phyloP scores from a whole-genome alignment of 2,797 vertebrate species.

The Pangasius krempfi region DNA sequence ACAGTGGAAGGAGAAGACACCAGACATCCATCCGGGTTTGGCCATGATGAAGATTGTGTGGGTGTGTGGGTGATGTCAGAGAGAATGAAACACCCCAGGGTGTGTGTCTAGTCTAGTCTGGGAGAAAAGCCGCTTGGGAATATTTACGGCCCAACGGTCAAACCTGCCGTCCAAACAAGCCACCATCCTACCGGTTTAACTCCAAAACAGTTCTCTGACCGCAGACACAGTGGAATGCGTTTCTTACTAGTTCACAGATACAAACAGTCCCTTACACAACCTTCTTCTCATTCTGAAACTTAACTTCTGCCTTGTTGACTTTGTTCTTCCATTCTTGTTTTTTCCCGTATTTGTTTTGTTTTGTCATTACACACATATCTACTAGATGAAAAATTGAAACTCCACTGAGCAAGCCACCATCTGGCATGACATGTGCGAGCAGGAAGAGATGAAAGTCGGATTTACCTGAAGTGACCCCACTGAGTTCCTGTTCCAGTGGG shows the following conservation, averaged over 20 bases:
- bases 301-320: neutral
- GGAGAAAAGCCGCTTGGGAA: slow-evolving; percentile 17
- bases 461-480: slow-evolving; percentile 36
- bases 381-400: slow-evolving; percentile 3
- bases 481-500: slow-evolving; percentile 47
- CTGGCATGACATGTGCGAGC: neutral
- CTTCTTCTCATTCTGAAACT: neutral
- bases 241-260: slow-evolving; percentile 27
- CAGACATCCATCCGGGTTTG: slow-evolving; percentile 23
- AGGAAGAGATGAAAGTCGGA: slow-evolving; percentile 14
- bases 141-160: slow-evolving; percentile 43
- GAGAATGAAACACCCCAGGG: slow-evolving; percentile 19
- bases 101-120: slow-evolving; percentile 35
- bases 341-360: neutral
- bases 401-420: neutral
- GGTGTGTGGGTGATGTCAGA: slow-evolving; percentile 46
- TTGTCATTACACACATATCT: neutral
- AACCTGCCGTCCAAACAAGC: slow-evolving; percentile 48
- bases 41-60: neutral
- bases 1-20: neutral
- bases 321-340: neutral
- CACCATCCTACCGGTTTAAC: slow-evolving; percentile 11
- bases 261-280: neutral
- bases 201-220: slow-evolving; percentile 38
- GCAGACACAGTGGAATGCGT: slow-evolving; percentile 48